Evolutionary conservation across 1,140 invertebrate genomes (phyloP), one percentile per base, ranked within the genome.

Genomic region (Drosophila chauvacae): DNA sequence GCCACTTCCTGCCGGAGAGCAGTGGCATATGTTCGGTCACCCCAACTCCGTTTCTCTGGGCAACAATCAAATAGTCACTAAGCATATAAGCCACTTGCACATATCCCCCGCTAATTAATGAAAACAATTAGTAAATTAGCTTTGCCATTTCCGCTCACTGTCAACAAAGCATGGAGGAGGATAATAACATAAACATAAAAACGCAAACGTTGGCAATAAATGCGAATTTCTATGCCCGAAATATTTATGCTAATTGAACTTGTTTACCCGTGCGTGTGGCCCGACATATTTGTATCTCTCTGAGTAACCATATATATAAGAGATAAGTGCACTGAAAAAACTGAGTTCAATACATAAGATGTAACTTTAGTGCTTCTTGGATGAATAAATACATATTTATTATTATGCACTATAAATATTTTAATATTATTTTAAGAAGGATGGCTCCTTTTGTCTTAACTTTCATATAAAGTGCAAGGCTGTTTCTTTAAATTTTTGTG

Each of bases 61-160:
- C 66, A 72, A 60, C 70, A 72, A 72, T 72, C 70, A 72, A 72
- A 72, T 72, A 72, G 70, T 72, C 70, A 72, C 70, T 72, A 72
- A 72, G 70, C 66, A 72, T 72, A 72, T 73, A 56, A 77, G 74
- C 74, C 55, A 60, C 74, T 60, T 45, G 47, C 64, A 77, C 63
- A 77, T 57, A 77, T 78, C 57, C 53, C 33, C 60, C 62, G 56
- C 84, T 84, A 90, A 88, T 88, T 88, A 84, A 88, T 84, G 81
- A 81, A 87, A 84, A 84, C 84, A 90, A 88, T 88, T 88, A 88
- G 85, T 88, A 90, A 88, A 88, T 88, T 88, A 88, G 77, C 69
- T 88, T 81, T 50, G 39, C 56, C 51, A 74, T 76, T 84, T 80
- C 66, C 83, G 77, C 48, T 56, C 81, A 59, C 77, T 78, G 79